Base-by-base conservation (phyloP, 2,113 vertebrate species). In the Anguilla rostrata region DNA sequence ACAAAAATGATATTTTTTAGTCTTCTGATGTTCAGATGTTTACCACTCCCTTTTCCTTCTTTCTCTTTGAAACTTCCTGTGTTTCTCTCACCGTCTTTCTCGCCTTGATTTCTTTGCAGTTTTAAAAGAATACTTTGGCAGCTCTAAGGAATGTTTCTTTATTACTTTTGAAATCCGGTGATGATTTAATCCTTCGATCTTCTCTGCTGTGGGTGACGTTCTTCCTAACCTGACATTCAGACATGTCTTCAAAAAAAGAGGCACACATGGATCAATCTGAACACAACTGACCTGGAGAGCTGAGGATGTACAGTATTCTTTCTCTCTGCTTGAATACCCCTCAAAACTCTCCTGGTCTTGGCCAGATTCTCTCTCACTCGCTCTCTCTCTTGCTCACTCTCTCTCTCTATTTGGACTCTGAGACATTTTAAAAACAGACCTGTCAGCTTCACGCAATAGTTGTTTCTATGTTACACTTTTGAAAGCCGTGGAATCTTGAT, bases 351-450 rank as follows among this genome's bases (percentile, higher is more conserved):
- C 49, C 49, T 53, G 49, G 49, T 53, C 49, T 46, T 53, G 49
- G 49, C 49, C 12, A 11, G 49, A 14, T 53, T 53, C 1, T 66
- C 60, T 60, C 57, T 18, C 57, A 15, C 63, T n/a, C 63, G 0
- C 34, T 34, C 34, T n/a, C n/a, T n/a, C n/a, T n/a, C n/a, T n/a
- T n/a, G n/a, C n/a, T 34, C 34, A n/a, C 15, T 3, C 57, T 22
- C 18, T 26, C 60, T 75, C 71, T 34, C 71, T 75, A 75, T 75
- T 75, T 75, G 5, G 71, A 34, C n/a, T 34, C 71, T 75, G 34
- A 29, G 71, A 75, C n/a, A n/a, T 41, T 81, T 81, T 41, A 46
- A 81, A 81, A 81, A 81, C 80, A 43, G 80, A 43, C 20, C 80
- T 81, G 39, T 81, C 80, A 26, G 39, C 80, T 75, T 26, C 71